Base-by-base conservation (phyloP, 2,888 invertebrate species). In the Tipula unca region DNA sequence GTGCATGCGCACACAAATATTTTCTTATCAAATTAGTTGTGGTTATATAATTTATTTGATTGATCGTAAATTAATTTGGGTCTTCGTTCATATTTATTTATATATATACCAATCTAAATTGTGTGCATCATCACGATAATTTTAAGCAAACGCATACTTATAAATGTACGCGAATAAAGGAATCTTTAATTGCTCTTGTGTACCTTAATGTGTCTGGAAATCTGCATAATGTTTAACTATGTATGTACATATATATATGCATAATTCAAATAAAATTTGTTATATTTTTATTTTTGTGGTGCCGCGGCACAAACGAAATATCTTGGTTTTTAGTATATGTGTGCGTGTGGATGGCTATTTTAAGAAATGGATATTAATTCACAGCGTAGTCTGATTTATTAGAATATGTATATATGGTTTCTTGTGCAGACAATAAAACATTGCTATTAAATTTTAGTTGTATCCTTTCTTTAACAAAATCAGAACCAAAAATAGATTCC, bases 331-430 rank as follows among this genome's bases (percentile, higher is more conserved):
- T n/a, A n/a, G n/a, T n/a, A n/a, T n/a, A n/a, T n/a, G 25, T 25
- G 69, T 69, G 25, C 4, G 20, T 25, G 25, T 25, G 48, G 4
- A 13, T 17, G 48, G 69, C 69, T 69, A 69, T 69, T 69, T 69
- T 69, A 69, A 69, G 69, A 69, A 69, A 69, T 69, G 69, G 69
- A 69, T 69, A 69, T 69, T 69, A 69, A 69, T 69, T 69, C 69
- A 25, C 10, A 69, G 3, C 69, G 69, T 69, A 69, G 69, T 69
- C 69, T 69, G 69, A 69, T 69, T 69, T 69, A 69, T 69, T 69
- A 69, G 69, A 69, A 69, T 69, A 69, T 25, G 13, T 25, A 69
- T 69, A 48, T 17, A 69, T 69, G 69, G 20, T 69, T 69, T 69
- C 10, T 25, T 69, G 10, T 69, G 69, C 69, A 69, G 69, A 69